These are phyloP conservation scores for Cynoglossus semilaevis DNA, from an alignment of 2,113 vertebrate genomes.

Conservation along the genomic window DNA sequence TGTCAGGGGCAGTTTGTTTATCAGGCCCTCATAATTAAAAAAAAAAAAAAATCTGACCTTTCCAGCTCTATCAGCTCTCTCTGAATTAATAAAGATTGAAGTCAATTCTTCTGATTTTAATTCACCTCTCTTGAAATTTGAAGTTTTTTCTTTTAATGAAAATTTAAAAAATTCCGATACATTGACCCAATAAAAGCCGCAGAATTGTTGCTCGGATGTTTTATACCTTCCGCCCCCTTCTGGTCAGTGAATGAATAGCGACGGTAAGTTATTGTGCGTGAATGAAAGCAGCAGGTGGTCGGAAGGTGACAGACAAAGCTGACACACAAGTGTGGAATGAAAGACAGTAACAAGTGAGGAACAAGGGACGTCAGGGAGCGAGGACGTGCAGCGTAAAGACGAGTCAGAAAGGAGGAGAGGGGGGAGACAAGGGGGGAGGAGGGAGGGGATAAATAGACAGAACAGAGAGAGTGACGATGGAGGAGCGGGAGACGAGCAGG, in stretches of 20 bases:
- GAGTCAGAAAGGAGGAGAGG: slow-evolving; percentile 10
- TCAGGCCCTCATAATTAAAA: too few relatives aligned
- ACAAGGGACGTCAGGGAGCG: slow-evolving; percentile 11
- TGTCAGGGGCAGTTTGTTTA: too few relatives aligned
- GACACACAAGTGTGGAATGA: not conserved
- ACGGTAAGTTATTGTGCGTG: slow-evolving; percentile 3
- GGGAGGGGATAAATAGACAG: slow-evolving; percentile 21
- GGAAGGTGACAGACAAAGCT: slow-evolving; percentile 14
- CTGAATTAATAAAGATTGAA: too few relatives aligned
- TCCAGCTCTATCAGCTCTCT: too few relatives aligned
- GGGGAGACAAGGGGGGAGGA: slow-evolving; percentile 22
- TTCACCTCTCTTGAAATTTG: too few relatives aligned
- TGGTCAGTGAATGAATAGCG: not conserved
- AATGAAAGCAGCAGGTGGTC: slow-evolving; percentile 29
- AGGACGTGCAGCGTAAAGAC: slow-evolving; percentile 36
- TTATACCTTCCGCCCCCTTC: too few relatives aligned
- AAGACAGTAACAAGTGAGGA: not conserved
- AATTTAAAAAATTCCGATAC: too few relatives aligned
- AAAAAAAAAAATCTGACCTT: too few relatives aligned
- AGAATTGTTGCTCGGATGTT: too few relatives aligned
- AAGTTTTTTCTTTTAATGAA: too few relatives aligned
- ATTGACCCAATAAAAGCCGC: too few relatives aligned
- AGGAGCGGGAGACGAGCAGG: slow-evolving; percentile 14
- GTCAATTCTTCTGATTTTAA: too few relatives aligned
- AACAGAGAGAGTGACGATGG: slow-evolving; percentile 10